Base-by-base conservation (phyloP, 2,888 invertebrate species). In the Agrochola macilenta region DNA sequence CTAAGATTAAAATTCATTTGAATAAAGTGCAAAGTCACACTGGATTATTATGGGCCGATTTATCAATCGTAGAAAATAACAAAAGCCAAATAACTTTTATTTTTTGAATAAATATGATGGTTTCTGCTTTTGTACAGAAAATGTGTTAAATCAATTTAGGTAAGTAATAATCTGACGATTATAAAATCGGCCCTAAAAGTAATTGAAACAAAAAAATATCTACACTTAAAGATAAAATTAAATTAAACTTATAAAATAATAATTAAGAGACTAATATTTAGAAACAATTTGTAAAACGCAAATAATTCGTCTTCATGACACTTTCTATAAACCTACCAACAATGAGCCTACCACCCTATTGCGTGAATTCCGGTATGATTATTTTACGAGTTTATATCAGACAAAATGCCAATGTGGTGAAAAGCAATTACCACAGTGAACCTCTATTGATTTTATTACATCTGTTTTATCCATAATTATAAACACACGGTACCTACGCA, bases 371-470 rank as follows among this genome's bases (percentile, higher is more conserved):
- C 23, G 12, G 5, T 43, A 8, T 58, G n/a, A 58, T 64, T 64
- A 71, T 30, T 73, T 39, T 17, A 73, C 5, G 20, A 69, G 17
- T 80, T 64, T 64, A 63, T 64, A 69, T 58, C n/a, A n/a, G 35
- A 52, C 49, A n/a, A 30, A 54, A 49, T 57, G 60, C 49, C 81
- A 66, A 70, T 57, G 71, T 71, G 58, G 60, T 58, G 54, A 39
- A 69, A 76, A 69, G 23, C 17, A 35, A 73, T 58, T 71, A 71
- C 2, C 17, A 11, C 54, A 72, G 23, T 35, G 52, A 69, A 23
- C 23, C 23, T 46, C 46, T 46, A 46, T 46, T 14, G 14, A 46
- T 46, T 46, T 46, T 46, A 46, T 46, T 43, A 43, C 43, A 43
- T 43, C 43, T 43, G 52, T 20, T 52, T 20, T 20, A 2, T 17